A percentile compares a stretch with the other conserved stretches of the same genome.
Evolutionary conservation across 1,140 invertebrate genomes (phyloP).

Genomic region (Elymnias hypermnestra): DNA sequence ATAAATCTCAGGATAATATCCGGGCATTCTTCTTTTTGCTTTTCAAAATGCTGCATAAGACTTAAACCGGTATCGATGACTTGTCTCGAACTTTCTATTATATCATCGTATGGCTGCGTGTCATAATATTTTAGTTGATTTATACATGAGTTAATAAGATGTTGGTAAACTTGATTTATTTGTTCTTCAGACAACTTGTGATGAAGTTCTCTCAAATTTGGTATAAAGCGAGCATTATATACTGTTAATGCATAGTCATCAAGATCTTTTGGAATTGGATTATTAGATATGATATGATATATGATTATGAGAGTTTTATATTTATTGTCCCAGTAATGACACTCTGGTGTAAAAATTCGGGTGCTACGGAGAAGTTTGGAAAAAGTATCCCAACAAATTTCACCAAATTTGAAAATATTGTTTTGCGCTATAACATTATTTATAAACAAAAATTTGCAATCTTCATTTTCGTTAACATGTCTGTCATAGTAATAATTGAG

Average conservation of each 20-base stretch:
- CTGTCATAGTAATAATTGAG: slow-evolving; percentile 45
- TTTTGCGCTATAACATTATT: slow-evolving; percentile 25
- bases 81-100: slow-evolving; percentile 17
- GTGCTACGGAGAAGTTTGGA: slow-evolving; percentile 44
- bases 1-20: slow-evolving; percentile 31
- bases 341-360: slow-evolving; percentile 29
- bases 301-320: slow-evolving; percentile 30
- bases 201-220: slow-evolving; percentile 16
- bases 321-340: slow-evolving; percentile 12
- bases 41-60: slow-evolving; percentile 21
- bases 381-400: slow-evolving; percentile 38
- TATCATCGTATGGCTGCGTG: slow-evolving; percentile 16
- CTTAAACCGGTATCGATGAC: slow-evolving; percentile 15
- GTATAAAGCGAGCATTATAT: slow-evolving; percentile 11
- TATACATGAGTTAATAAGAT: slow-evolving; percentile 27
- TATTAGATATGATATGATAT: slow-evolving; percentile 36
- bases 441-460: slow-evolving; percentile 39
- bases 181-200: slow-evolving; percentile 31
- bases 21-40: slow-evolving; percentile 36
- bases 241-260: slow-evolving; percentile 14
- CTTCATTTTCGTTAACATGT: slow-evolving; percentile 38
- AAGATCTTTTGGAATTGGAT: slow-evolving; percentile 28
- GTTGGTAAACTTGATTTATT: slow-evolving; percentile 27
- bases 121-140: slow-evolving; percentile 28
- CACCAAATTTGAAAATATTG: slow-evolving; percentile 41